These are phyloP conservation scores for Escarpia spicata DNA, from an alignment of 2,888 invertebrate species.

Conservation along the genomic window DNA sequence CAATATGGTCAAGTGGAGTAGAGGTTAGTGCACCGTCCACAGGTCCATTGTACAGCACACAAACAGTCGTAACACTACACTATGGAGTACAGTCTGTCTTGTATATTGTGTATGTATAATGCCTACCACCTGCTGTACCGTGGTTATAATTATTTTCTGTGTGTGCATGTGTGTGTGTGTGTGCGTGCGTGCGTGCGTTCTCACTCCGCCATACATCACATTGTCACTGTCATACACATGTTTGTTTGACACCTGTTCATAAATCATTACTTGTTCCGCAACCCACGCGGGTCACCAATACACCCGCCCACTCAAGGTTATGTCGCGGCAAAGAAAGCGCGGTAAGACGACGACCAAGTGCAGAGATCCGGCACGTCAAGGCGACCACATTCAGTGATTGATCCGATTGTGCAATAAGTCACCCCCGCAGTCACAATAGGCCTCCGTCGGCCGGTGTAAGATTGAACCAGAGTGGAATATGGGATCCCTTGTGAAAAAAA, in stretches of 20 bases:
- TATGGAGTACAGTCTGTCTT: too few species aligned
- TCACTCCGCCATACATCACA: background rate
- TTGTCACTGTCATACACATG: background rate
- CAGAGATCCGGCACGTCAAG: background rate
- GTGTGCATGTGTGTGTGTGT: too few species aligned
- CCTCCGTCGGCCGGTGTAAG: background rate
- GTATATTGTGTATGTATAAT: too few species aligned
- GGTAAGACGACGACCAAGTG: background rate
- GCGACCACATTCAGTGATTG: background rate
- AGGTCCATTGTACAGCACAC: too few species aligned
- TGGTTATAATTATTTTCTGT: too few species aligned
- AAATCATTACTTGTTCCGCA: background rate
- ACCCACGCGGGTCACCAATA: constrained; percentile 1
- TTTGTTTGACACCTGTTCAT: background rate
- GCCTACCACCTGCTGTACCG: too few species aligned
- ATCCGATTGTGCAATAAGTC: background rate
- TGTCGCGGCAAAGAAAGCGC: background rate
- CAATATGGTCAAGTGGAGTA: too few species aligned
- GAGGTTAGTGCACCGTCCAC: too few species aligned
- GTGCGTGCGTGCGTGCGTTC: too few species aligned
- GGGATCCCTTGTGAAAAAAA: too few species aligned
- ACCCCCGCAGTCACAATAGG: background rate
- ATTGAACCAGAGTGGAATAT: too few species aligned
- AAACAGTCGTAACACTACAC: too few species aligned
- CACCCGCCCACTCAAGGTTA: background rate